phyloP scores from a whole-genome alignment of 2,888 invertebrate species.

The Bruchidius siliquastri region DNA sequence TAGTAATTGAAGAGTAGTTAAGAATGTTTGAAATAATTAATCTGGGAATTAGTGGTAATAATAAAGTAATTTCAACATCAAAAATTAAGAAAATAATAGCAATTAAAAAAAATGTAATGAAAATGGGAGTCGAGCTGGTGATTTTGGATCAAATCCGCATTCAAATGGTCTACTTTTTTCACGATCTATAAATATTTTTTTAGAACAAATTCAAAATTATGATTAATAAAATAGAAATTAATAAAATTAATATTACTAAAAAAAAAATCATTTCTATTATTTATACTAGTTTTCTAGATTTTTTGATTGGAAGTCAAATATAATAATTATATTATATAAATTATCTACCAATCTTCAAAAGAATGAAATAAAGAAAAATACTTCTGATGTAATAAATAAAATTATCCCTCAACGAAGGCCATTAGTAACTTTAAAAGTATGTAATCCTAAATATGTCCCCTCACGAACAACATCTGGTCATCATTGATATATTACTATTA shows the following conservation, averaged over 20 bases:
- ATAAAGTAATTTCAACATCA: conserved; percentile 65
- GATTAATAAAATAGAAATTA: conserved; percentile 51
- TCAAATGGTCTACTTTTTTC: conserved; percentile 65
- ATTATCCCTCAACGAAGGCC: conserved; percentile 67
- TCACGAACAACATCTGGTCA: conserved; percentile 67
- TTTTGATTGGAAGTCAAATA: conserved; percentile 70
- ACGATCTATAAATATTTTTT: conserved; percentile 56
- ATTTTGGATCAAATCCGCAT: conserved; percentile 58
- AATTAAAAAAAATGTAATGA: conserved; percentile 62
- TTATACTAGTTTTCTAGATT: conserved; percentile 58
- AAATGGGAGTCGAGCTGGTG: conserved; percentile 52
- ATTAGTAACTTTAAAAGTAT: conserved; percentile 55
- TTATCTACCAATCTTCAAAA: conserved; percentile 58
- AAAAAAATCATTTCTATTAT: conserved; percentile 46
- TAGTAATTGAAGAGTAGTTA: conserved; percentile 32
- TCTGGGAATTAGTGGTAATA: conserved; percentile 55
- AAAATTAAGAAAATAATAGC: conserved; percentile 68
- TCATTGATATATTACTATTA: conserved; percentile 61
- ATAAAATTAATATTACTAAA: conserved; percentile 46
- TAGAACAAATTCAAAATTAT: conserved; percentile 48
- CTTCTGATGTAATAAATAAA: conserved; percentile 68
- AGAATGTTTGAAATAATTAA: conserved; percentile 38
- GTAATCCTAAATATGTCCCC: conserved; percentile 61
- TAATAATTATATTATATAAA: conserved; percentile 67
- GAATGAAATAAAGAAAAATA: conserved; percentile 59